Evolutionary conservation across 2,113 vertebrate species (phyloP).

Genomic region (Octodon degus): DNA sequence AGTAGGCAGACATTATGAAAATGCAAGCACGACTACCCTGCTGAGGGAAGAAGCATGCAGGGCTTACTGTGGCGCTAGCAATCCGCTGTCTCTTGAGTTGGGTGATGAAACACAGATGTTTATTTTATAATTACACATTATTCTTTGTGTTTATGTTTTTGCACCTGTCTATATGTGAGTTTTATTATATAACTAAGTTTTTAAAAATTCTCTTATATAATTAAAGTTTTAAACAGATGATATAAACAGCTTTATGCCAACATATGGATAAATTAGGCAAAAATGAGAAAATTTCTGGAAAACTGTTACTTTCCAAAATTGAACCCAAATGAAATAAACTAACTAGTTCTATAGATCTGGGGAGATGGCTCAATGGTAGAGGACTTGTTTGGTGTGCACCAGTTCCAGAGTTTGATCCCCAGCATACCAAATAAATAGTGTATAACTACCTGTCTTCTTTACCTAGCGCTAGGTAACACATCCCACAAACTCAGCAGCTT

Average conservation of each 20-base stretch:
- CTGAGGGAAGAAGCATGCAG: not conserved
- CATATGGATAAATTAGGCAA: not conserved
- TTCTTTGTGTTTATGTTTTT: not conserved
- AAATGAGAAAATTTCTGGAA: not conserved
- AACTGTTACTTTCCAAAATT: not conserved
- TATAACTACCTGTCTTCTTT: not conserved
- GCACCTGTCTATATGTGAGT: slow-evolving; percentile 6
- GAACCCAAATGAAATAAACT: not conserved
- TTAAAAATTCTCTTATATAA: not conserved
- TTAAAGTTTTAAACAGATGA: slow-evolving; percentile 9
- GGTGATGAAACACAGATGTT: slow-evolving; percentile 9
- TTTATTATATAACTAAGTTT: not conserved
- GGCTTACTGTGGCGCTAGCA: not conserved
- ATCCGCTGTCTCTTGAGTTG: not conserved
- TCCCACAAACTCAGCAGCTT: not conserved
- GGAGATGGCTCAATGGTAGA: not conserved
- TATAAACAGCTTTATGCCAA: not conserved
- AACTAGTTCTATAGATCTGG: not conserved
- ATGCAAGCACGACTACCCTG: not conserved
- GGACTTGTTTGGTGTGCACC: not conserved
- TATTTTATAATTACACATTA: slow-evolving; percentile 22
- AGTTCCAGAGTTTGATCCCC: not conserved
- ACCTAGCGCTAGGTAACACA: not conserved
- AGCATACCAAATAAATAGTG: not conserved
- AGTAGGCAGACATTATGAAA: not conserved